These are phyloP conservation scores for Luperina nickerlii DNA, from an alignment of 2,888 invertebrate species.

Conservation along the genomic window DNA sequence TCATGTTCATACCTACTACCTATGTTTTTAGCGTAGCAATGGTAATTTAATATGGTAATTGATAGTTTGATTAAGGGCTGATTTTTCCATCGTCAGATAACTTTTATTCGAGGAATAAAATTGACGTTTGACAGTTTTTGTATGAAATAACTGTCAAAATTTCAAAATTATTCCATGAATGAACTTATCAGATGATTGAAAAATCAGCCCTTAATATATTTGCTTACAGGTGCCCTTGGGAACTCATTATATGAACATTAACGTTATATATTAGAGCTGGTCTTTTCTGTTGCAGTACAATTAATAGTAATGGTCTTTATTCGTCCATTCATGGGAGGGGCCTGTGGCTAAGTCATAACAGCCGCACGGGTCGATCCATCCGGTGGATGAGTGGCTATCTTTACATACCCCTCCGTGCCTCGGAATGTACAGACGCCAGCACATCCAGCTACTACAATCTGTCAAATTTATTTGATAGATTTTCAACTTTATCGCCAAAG, in stretches of 20 bases:
- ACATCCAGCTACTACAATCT: too few relatives aligned
- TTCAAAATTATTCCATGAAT: too few relatives aligned
- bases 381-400: not conserved
- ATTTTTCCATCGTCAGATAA: too few relatives aligned
- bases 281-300: not conserved
- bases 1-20: not conserved
- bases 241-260: not conserved
- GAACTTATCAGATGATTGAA: too few relatives aligned
- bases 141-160: too few relatives aligned
- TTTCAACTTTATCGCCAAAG: too few relatives aligned
- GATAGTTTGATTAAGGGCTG: not conserved
- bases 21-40: not conserved
- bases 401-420: not conserved
- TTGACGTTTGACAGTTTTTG: too few relatives aligned
- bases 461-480: too few relatives aligned
- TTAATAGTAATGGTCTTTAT: not conserved
- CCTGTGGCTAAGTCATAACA: not conserved
- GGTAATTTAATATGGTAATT: not conserved
- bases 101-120: too few relatives aligned
- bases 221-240: not conserved
- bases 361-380: not conserved
- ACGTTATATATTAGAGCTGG: too few relatives aligned
- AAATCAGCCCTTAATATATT: not conserved
- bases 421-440: too few relatives aligned
- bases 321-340: not conserved